Conservation (phyloP, 2,888 invertebrate genomes). For the Oegoconia quadripuncta region DNA sequence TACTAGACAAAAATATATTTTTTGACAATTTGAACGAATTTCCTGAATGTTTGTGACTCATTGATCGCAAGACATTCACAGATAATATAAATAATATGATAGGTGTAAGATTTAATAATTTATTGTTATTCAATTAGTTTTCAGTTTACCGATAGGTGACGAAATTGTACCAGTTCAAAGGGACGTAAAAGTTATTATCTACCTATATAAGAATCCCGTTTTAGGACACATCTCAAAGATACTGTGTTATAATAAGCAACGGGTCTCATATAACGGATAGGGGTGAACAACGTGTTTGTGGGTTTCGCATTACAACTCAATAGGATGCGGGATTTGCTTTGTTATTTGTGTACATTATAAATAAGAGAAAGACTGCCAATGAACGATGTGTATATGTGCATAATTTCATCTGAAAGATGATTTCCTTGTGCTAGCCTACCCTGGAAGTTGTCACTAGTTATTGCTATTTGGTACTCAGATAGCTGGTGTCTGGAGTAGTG, state of each 20-base stretch:
- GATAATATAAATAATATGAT: slow-evolving; percentile 70
- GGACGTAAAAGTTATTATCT: slow-evolving; percentile 78
- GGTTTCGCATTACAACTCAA: slow-evolving; percentile 53
- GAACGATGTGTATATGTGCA: slow-evolving; percentile 67
- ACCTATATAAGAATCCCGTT: slow-evolving; percentile 52
- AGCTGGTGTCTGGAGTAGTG: slow-evolving; percentile 37
- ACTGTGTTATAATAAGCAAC: slow-evolving; percentile 54
- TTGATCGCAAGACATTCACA: slow-evolving; percentile 71
- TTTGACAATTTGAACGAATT: slow-evolving; percentile 78
- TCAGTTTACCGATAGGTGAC: slow-evolving; percentile 75
- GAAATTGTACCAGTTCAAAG: slow-evolving; percentile 75
- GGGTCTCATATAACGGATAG: slow-evolving; percentile 55
- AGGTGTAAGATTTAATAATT: slow-evolving; percentile 78
- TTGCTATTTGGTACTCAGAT: slow-evolving; percentile 42
- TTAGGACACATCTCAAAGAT: slow-evolving; percentile 47
- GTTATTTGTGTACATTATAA: slow-evolving; percentile 75
- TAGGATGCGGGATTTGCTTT: slow-evolving; percentile 62
- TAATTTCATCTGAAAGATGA: slow-evolving; percentile 70
- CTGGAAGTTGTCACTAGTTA: slow-evolving; percentile 36
- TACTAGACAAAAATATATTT: slow-evolving; percentile 78
- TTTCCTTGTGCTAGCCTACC: slow-evolving; percentile 53
- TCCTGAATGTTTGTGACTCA: slow-evolving; percentile 69
- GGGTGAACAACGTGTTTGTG: slow-evolving; percentile 69
- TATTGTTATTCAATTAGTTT: slow-evolving; percentile 78
- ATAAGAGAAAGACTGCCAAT: slow-evolving; percentile 73